A percentile compares a stretch with the other conserved stretches of the same genome.
These are phyloP conservation scores for Cecidostiba fungosa DNA, from an alignment of 2,888 invertebrate species.

Conservation along the genomic window DNA sequence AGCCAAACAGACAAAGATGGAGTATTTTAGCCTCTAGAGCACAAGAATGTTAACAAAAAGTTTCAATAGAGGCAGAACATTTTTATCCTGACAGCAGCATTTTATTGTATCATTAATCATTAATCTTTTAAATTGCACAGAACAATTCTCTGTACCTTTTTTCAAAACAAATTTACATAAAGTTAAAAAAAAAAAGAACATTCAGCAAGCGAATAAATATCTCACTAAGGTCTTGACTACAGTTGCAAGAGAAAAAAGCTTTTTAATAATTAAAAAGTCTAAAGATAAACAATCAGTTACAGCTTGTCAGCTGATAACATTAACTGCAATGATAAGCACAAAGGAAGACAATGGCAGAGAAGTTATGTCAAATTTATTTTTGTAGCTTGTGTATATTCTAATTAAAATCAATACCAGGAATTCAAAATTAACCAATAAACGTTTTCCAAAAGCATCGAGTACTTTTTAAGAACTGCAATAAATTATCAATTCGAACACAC, in stretches of 20 bases:
- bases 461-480: neutral
- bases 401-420: neutral
- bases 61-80: constrained; percentile 14
- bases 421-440: neutral
- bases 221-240: neutral
- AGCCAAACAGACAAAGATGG: constrained; percentile 42
- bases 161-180: neutral
- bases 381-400: neutral
- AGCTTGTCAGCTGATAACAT: constrained; percentile 34
- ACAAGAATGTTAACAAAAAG: constrained; percentile 11
- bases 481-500: neutral
- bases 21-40: neutral
- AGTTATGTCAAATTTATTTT: neutral
- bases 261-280: neutral
- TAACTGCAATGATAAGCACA: constrained; percentile 15
- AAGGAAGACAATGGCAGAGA: neutral
- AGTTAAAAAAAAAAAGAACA: neutral
- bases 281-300: constrained; percentile 40
- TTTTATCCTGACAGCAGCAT: neutral
- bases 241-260: neutral
- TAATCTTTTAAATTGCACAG: neutral
- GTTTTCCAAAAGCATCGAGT: neutral
- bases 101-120: neutral
- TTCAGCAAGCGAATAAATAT: neutral
- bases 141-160: neutral